Evolutionary conservation across 2,888 invertebrate genomes (phyloP), one percentile per base, ranked within the genome.

Genomic region (Apotomis turbidana): DNA sequence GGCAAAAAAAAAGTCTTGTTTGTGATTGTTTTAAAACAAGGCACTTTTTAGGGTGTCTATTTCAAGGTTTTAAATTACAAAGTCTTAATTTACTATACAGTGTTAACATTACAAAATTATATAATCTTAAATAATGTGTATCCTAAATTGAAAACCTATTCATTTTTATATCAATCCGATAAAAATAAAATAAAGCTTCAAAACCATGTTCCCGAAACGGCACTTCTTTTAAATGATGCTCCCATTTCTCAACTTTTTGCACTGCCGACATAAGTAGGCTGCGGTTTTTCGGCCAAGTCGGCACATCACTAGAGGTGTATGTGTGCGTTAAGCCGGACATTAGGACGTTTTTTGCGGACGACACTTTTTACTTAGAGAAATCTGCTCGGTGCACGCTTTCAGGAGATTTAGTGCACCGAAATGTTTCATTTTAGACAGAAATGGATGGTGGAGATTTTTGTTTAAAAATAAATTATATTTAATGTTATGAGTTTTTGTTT

Each of bases 271-370:
- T 9, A 49, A 49, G 49, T 41, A 49, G 49, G 49, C 61, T 27
- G 5, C 36, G 9, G 3, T 46, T 27, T 27, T 55, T 66, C 66
- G 71, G 54, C 71, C 8, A 10, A 15, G 5, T 46, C 9, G 15
- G 10, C 46, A 15, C 67, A 44, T 61, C 44, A 52, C 67, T 67
- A 66, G 38, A 12, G 44, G 54, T 52, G 44, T 44, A 36, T 68
- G 67, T 62, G 71, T 62, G 71, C 49, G 67, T 57, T 71, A 68
- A 71, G 71, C 67, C 13, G 67, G 71, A 71, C 67, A 71, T 71
- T 68, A 68, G 60, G n/a, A 41, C 27, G 54, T 62, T 71, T 70
- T 71, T 71, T 68, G 61, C 36, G 71, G 51, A 67, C 54, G 70
- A 52, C 60, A 49, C 67, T 71, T 71, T 71, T 68, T 68, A 71